phyloP scores from a whole-genome alignment of 2,888 invertebrate species.

The Scotopteryx bipunctaria region DNA sequence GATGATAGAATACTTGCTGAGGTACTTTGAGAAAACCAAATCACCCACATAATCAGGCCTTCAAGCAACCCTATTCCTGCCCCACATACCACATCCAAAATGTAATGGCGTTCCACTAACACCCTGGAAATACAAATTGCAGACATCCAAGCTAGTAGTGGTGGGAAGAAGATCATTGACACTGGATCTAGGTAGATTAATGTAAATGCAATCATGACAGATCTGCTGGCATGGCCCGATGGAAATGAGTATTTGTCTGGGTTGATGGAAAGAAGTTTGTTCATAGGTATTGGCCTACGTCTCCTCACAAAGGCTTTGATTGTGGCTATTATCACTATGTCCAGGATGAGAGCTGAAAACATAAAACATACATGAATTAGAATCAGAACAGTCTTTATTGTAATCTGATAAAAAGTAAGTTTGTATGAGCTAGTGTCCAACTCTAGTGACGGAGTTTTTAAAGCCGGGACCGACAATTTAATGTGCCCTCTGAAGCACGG shows the following conservation, averaged over 20 bases:
- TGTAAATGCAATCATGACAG: slow-evolving; percentile 89
- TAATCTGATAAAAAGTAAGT: too few species aligned
- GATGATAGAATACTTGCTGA: slow-evolving; percentile 84
- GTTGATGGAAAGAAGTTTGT: slow-evolving; percentile 88
- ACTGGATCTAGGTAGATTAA: slow-evolving; percentile 86
- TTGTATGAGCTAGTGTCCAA: too few species aligned
- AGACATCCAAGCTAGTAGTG: slow-evolving; percentile 89
- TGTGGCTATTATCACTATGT: slow-evolving; percentile 89
- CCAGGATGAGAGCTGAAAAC: slow-evolving; percentile 90
- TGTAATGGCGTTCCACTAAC: slow-evolving; percentile 92
- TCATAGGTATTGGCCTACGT: slow-evolving; percentile 88
- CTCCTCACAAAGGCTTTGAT: slow-evolving; percentile 91
- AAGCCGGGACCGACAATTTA: too few species aligned
- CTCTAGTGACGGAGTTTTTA: too few species aligned
- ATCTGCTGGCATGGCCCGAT: slow-evolving; percentile 96
- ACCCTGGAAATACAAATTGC: slow-evolving; percentile 91
- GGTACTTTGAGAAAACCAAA: slow-evolving; percentile 88
- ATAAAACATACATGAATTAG: slow-evolving; percentile 26
- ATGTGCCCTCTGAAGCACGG: too few species aligned
- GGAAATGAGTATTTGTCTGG: slow-evolving; percentile 97
- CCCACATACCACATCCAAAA: slow-evolving; percentile 93
- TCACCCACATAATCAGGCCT: slow-evolving; percentile 83
- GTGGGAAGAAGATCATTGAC: slow-evolving; percentile 82
- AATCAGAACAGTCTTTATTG: too few species aligned
- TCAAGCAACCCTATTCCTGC: slow-evolving; percentile 88